phyloP scores from a whole-genome alignment of 2,888 invertebrate species.

The Falcaria lacertinaria region DNA sequence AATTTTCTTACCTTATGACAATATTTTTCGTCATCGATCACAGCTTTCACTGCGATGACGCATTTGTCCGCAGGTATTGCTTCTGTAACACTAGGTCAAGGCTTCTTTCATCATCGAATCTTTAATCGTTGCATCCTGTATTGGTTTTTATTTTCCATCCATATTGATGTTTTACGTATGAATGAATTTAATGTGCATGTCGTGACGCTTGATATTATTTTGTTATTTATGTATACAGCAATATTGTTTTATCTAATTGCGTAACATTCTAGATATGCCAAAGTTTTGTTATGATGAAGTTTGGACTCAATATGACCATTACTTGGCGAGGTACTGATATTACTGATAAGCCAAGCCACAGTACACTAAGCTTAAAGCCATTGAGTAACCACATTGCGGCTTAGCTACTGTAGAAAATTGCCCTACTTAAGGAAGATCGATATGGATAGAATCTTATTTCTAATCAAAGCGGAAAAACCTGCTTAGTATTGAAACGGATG shows the following conservation, averaged over 20 bases:
- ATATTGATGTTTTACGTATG: too few relatives aligned
- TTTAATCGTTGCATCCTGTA: neutral
- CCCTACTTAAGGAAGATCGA: too few relatives aligned
- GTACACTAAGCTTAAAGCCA: too few relatives aligned
- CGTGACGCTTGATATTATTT: too few relatives aligned
- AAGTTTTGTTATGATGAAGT: neutral
- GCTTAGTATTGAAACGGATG: too few relatives aligned
- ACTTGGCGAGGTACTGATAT: neutral
- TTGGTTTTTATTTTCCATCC: neutral
- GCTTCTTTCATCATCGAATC: neutral
- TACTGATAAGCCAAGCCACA: neutral
- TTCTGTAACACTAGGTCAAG: neutral
- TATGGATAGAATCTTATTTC: too few relatives aligned
- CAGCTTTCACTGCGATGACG: neutral
- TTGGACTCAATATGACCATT: neutral
- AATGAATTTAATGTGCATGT: too few relatives aligned
- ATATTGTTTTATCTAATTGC: neutral
- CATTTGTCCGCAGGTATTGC: neutral
- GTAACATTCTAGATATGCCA: neutral
- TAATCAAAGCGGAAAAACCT: too few relatives aligned
- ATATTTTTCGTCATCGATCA: neutral
- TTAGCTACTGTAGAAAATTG: too few relatives aligned
- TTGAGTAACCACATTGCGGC: too few relatives aligned
- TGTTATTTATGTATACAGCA: too few relatives aligned
- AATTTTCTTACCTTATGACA: neutral